phyloP scores from a whole-genome alignment of 2,888 invertebrate genomes.

The Hylaea fasciaria region DNA sequence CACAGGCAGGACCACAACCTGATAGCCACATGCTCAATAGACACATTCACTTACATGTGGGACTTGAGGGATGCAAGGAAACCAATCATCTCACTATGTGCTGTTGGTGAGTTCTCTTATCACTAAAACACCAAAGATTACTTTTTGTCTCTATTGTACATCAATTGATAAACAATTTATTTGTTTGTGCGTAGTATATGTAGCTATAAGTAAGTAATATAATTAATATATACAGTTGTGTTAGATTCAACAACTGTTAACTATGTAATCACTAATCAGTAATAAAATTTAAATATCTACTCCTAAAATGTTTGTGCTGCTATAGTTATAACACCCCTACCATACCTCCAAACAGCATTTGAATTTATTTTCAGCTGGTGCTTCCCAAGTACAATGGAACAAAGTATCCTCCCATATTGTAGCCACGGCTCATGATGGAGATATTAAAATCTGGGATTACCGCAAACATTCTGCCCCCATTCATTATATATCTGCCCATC shows the following conservation, averaged over 20 bases:
- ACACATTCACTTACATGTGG: constrained; percentile 97
- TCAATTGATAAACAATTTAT: too few species aligned
- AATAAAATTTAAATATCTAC: too few species aligned
- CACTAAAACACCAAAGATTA: too few species aligned
- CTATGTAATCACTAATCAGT: too few species aligned
- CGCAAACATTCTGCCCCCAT: constrained; percentile 94
- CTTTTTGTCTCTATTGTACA: too few species aligned
- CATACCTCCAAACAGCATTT: too few species aligned
- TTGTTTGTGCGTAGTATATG: too few species aligned
- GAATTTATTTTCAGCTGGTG: constrained; percentile 86
- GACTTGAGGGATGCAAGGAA: constrained; percentile 94
- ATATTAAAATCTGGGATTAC: constrained; percentile 98
- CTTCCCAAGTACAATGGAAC: constrained; percentile 98
- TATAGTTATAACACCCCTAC: too few species aligned
- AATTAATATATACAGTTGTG: too few species aligned
- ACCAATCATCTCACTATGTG: constrained; percentile 93
- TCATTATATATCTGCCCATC: constrained; percentile 97
- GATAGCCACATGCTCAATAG: constrained; percentile 94
- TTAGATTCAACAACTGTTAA: too few species aligned
- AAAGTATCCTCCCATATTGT: constrained; percentile 92
- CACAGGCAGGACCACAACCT: constrained; percentile 86
- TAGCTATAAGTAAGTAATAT: too few species aligned
- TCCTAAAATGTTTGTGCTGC: too few species aligned
- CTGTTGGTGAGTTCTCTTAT: constrained; percentile 88
- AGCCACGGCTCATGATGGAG: constrained; percentile 98